Base-by-base conservation (phyloP, 2,113 vertebrate genomes). In the Rhombomys opimus region DNA sequence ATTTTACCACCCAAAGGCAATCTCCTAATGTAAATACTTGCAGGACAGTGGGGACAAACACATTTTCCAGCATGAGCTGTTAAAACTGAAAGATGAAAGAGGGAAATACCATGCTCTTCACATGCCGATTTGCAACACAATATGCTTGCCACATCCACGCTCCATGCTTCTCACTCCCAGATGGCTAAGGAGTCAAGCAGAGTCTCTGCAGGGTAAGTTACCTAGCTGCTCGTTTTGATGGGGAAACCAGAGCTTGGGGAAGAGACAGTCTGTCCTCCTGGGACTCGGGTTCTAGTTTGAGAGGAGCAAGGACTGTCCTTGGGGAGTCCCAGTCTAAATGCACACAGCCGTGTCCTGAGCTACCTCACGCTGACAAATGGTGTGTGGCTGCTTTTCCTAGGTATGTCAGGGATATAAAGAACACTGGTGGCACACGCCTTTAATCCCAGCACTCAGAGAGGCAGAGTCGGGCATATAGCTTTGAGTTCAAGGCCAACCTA, bases 91-190 rank as follows among this genome's bases (percentile, higher is more conserved):
- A 67, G 38, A 27, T 1, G 0, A 10, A 57, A 76, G 76, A 15
- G 14, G 22, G 22, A 87, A 72, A 59, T 7, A 61, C 9, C 17
- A 5, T 18, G 35, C 3, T 12, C 23, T 84, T 80, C 78, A 25
- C 57, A 6, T 70, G 54, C 54, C 5, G 17, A 35, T 23, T 41
- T 27, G 23, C 35, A 75, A 8, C 7, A 63, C 72, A 35, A 10
- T 3, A 1, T 3, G 5, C 52, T 63, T 57, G 12, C 38, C 4
- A 3, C 4, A 13, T 10, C 30, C 30, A 3, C 1, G 1, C 18
- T 20, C 50, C 3, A 25, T 30, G 1, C 35, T n/a, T 7, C 82
- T 57, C 93, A 18, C 27, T 5, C 18, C 54, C 30, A 25, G 12
- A 17, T 4, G 7, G 10, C 50, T 13, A 32, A 50, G 57, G 5